phyloP scores from a whole-genome alignment of 2,888 invertebrate species.

The Parasteatoda lunata region DNA sequence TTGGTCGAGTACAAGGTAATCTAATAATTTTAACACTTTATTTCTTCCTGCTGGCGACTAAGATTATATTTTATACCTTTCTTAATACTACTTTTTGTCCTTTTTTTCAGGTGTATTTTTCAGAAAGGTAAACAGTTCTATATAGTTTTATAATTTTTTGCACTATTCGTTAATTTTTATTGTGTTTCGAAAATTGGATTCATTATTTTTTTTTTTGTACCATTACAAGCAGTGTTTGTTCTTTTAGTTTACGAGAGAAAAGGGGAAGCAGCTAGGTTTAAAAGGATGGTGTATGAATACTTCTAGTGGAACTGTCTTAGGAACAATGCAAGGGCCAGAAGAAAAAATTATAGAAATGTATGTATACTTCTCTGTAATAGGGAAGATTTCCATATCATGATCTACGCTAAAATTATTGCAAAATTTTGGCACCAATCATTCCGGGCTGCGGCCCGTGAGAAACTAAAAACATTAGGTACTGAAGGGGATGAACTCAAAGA shows the following conservation, averaged over 20 bases:
- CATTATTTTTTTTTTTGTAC: not conserved
- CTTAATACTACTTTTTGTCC: not conserved
- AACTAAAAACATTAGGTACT: too few species aligned
- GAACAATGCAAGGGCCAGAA: conserved; percentile 65
- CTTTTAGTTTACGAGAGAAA: conserved; percentile 45
- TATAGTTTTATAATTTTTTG: not conserved
- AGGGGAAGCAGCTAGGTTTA: conserved; percentile 45
- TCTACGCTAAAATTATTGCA: not conserved
- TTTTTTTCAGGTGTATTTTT: conserved; percentile 58
- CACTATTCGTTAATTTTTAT: not conserved
- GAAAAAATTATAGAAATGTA: conserved; percentile 59
- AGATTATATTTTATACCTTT: not conserved
- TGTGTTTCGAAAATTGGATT: not conserved
- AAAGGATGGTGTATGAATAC: conserved; percentile 66
- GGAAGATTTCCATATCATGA: not conserved
- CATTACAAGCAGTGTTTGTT: not conserved
- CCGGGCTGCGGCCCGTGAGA: too few species aligned
- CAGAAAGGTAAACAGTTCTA: conserved; percentile 39
- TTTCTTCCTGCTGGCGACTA: not conserved
- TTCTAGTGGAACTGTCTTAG: conserved; percentile 64
- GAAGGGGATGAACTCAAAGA: too few species aligned
- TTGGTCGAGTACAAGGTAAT: conserved; percentile 54
- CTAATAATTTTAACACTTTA: not conserved
- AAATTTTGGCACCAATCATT: too few species aligned
- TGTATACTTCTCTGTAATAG: not conserved